Evolutionary conservation across 2,888 invertebrate genomes (phyloP), one percentile per base, ranked within the genome.

Genomic region (Eupithecia pulchellata): DNA sequence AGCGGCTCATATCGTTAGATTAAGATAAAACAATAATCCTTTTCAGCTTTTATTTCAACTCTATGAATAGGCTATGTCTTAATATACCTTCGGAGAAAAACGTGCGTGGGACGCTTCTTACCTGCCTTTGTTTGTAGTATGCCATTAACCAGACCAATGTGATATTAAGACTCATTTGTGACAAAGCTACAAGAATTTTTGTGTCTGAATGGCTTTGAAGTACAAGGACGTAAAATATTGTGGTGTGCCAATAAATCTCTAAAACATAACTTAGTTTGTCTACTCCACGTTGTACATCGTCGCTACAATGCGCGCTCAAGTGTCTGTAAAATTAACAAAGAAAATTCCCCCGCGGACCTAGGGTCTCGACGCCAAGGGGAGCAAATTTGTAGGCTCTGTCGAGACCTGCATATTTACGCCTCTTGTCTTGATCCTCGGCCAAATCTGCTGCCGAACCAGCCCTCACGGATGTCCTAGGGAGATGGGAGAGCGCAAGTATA

Each of bases 1-100:
- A 84, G 84, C 81, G 85, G 84, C 86, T 89, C 89, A 89, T 89
- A 91, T 89, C 89, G 89, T 90, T 90, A 90, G 92, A 92, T 92
- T 91, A 86, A 92, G 92, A 93, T 93, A 92, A 91, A 93, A 94
- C 94, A 94, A 93, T 94, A 91, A 92, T 93, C 92, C 91, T 93
- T 93, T 93, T 91, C 83, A 85, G 83, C 89, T 85, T 92, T 92
- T 93, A 91, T 91, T 92, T 91, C 86, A 88, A 87, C 84, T 76
- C 81, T 85, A 84, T 90, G 89, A 89, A 84, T 84, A 86, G 85
- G 75, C 84, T 81, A 88, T 85, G 86, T 88, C 63, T 72, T 66
- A 57, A 88, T 91, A 89, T 86, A 64, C 71, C 75, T 69, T 69
- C 63, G 42, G 71, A 73, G 71, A 64, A 75, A 78, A 75, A 75